Conservation (phyloP, 2,113 vertebrate genomes). For the Catharus bicknelli region DNA sequence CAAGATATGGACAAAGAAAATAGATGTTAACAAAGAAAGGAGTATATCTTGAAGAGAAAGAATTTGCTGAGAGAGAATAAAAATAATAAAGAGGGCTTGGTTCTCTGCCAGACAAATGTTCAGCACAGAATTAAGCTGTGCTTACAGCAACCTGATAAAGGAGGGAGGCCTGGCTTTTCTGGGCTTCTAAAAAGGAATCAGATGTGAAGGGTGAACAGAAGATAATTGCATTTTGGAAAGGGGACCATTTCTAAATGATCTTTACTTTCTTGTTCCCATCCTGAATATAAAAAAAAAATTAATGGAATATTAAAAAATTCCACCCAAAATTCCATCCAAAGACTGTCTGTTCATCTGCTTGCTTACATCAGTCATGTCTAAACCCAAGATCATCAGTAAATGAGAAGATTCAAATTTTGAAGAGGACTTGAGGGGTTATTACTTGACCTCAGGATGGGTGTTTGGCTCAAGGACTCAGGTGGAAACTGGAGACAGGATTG, state of each 20-base stretch:
- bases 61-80: background rate
- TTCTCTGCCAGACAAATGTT: slow-evolving; percentile 24
- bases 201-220: background rate
- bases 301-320: background rate
- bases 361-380: background rate
- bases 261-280: background rate
- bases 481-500: background rate
- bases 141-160: background rate
- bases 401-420: background rate
- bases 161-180: background rate
- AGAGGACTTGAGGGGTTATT: background rate
- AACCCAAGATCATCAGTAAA: background rate
- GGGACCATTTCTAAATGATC: background rate
- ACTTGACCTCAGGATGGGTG: background rate
- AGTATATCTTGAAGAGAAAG: background rate
- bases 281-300: background rate
- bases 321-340: background rate
- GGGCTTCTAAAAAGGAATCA: background rate
- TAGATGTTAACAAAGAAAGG: background rate
- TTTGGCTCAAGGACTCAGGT: background rate
- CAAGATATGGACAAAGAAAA: background rate
- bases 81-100: background rate
- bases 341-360: background rate
- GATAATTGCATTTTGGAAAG: background rate
- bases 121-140: rapidly evolving